Base-by-base conservation (phyloP, 1,140 invertebrate genomes). In the Pogonognathellus flavescens region DNA sequence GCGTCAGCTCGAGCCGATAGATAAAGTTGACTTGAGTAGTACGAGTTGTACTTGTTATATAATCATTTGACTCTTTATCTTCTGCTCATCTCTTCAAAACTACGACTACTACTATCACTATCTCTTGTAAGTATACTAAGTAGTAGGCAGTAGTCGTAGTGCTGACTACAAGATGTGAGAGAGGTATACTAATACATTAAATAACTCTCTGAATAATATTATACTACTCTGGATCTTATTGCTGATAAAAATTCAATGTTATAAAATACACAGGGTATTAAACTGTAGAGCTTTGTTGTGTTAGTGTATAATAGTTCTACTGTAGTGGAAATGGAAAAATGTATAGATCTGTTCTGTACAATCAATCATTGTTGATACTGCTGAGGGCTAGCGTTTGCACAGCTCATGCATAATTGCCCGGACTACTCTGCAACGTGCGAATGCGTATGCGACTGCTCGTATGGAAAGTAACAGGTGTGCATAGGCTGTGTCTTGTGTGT, bases 331-430 rank as follows among this genome's bases (percentile, higher is more conserved):
- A 57, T 57, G 11, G 25, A 76, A 76, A 76, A 66, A 66, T 66
- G 62, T 25, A 66, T 25, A 66, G 62, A 66, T 66, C 62, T 76
- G n/a, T 76, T 76, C 49, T 76, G 41, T 76, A 50, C 70, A 76
- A 76, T 76, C 70, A 76, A 76, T 76, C 70, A 49, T 31, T 76
- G 70, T 50, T 49, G 25, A 76, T 50, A 76, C n/a, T 50, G 70
- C 70, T 76, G 70, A 76, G 41, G 70, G 70, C 70, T 76, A 76
- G 70, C 70, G 41, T 76, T 76, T 76, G 70, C 70, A 50, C n/a
- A 76, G 70, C 70, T 76, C 70, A 76, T 76, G 70, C 70, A 76
- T 76, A 76, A 76, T 76, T 76, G 70, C 70, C 70, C 49, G 70
- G 49, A 76, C 31, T 76, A 76, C 25, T 50, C 31, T 76, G 16